phyloP scores from a whole-genome alignment of 2,797 vertebrate genomes.

The Amblyraja radiata region DNA sequence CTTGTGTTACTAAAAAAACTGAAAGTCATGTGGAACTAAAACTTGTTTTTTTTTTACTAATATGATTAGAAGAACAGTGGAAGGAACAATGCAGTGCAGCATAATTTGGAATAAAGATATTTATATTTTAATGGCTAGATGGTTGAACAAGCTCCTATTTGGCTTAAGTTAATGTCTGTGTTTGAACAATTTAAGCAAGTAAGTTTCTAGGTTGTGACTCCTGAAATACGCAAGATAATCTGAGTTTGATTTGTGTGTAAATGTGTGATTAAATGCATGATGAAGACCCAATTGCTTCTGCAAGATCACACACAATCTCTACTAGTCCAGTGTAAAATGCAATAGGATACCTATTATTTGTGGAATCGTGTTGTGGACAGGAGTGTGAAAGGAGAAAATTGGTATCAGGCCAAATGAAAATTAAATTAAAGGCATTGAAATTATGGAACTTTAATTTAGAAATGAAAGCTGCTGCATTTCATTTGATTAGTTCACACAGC shows the following conservation, averaged over 20 bases:
- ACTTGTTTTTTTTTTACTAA: background rate
- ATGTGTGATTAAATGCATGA: background rate
- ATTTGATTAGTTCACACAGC: background rate
- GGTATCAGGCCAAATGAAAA: background rate
- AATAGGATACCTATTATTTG: background rate
- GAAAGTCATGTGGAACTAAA: background rate
- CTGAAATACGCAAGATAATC: background rate
- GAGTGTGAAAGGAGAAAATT: background rate
- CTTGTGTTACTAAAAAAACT: background rate
- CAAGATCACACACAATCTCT: background rate
- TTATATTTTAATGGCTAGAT: background rate
- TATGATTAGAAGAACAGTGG: background rate
- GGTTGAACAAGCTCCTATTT: background rate
- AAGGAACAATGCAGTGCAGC: background rate
- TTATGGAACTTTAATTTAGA: background rate
- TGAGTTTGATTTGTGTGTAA: background rate
- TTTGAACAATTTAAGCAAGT: background rate
- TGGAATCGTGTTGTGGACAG: background rate
- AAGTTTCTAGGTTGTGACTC: background rate
- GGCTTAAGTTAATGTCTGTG: background rate
- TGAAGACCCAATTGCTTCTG: background rate
- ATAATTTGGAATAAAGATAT: background rate
- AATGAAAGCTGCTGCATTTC: background rate
- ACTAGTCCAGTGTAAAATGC: background rate
- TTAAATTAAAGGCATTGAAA: background rate